Percentiles rank a stretch among this genome's conserved stretches.
phyloP scores from a whole-genome alignment of 2,888 invertebrate species.

The Drosophila anomalata region DNA sequence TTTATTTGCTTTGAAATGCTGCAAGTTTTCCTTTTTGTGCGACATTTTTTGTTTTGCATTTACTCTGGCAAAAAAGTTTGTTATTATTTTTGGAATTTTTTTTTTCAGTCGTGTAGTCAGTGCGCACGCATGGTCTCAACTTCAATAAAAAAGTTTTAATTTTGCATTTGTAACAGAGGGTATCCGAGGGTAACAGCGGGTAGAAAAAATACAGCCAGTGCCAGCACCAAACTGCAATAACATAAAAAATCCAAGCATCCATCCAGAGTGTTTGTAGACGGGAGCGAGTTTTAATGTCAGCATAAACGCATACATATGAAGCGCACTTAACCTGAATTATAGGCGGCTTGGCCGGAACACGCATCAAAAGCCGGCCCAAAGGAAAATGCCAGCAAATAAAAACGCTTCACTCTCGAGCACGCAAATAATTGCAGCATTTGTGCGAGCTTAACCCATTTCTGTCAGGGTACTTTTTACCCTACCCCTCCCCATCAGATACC shows the following conservation, averaged over 20 bases:
- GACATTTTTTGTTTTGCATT: constrained; percentile 50
- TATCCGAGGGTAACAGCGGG: neutral
- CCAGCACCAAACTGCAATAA: constrained; percentile 9
- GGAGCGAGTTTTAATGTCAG: constrained; percentile 65
- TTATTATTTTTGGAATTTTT: constrained; percentile 44
- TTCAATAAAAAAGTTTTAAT: constrained; percentile 57
- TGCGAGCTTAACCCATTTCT: constrained; percentile 70
- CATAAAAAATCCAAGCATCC: neutral
- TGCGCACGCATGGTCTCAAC: constrained; percentile 53
- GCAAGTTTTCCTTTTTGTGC: constrained; percentile 35
- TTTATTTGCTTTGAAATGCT: constrained; percentile 35
- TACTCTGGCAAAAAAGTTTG: constrained; percentile 47
- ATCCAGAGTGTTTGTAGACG: constrained; percentile 3
- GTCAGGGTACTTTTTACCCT: constrained; percentile 14
- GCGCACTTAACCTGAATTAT: constrained; percentile 71
- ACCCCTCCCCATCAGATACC: constrained; percentile 3
- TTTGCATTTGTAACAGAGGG: constrained; percentile 48
- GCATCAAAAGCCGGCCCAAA: constrained; percentile 15
- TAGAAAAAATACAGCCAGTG: constrained; percentile 3
- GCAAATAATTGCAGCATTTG: constrained; percentile 74
- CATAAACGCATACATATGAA: constrained; percentile 70
- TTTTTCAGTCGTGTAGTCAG: constrained; percentile 6
- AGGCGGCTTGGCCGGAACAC: constrained; percentile 29
- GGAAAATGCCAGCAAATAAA: constrained; percentile 45
- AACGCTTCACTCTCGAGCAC: constrained; percentile 62